phyloP scores from a whole-genome alignment of 1,140 invertebrate species.

The Teleogryllus occipitalis region DNA sequence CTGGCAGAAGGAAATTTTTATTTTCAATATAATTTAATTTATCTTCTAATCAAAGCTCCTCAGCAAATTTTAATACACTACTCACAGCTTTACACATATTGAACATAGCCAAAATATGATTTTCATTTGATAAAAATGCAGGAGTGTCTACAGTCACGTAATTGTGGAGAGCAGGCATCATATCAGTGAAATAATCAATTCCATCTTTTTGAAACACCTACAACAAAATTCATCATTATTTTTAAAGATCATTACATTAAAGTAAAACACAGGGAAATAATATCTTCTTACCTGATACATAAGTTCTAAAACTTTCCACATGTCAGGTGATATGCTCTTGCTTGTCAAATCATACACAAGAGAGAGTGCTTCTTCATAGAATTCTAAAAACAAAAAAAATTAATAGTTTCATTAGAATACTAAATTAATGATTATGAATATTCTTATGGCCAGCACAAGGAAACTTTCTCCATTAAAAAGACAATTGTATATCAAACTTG shows the following conservation, averaged over 20 bases:
- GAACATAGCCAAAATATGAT: constrained; percentile 83
- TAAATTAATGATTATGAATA: too few relatives aligned
- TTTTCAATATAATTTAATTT: neutral
- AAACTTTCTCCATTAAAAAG: too few relatives aligned
- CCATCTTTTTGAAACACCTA: constrained; percentile 88
- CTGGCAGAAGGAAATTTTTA: constrained; percentile 31
- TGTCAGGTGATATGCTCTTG: constrained; percentile 78
- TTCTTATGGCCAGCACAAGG: too few relatives aligned
- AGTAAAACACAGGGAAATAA: constrained; percentile 17
- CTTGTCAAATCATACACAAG: constrained; percentile 87
- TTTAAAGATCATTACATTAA: neutral
- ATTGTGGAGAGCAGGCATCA: constrained; percentile 97
- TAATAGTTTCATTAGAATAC: too few relatives aligned
- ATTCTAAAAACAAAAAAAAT: constrained; percentile 55
- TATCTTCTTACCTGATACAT: constrained; percentile 56
- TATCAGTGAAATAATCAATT: constrained; percentile 95
- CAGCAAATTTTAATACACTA: constrained; percentile 33
- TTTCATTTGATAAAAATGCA: constrained; percentile 84
- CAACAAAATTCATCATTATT: constrained; percentile 28
- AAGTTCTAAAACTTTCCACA: constrained; percentile 93
- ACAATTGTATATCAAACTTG: too few relatives aligned
- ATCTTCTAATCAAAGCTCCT: constrained; percentile 6
- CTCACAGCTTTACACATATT: constrained; percentile 90
- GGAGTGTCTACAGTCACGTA: constrained; percentile 93
- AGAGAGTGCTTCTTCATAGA: constrained; percentile 92